phyloP scores from a whole-genome alignment of 1,140 invertebrate genomes.

The Eriocheir sinensis region DNA sequence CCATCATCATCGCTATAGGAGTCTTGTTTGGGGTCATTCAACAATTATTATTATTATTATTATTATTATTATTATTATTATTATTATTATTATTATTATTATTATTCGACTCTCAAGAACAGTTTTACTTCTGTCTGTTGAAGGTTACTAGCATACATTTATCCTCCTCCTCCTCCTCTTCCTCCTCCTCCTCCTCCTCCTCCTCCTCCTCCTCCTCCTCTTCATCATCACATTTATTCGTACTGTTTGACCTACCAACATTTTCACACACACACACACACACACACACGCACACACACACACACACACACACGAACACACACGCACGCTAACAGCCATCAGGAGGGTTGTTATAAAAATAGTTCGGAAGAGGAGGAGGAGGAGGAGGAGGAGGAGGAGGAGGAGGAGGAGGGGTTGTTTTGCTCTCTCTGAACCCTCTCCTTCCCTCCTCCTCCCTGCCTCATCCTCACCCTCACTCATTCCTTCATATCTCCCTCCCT shows the following conservation, averaged over 20 bases:
- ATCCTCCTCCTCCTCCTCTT: background rate
- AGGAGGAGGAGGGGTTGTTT: background rate
- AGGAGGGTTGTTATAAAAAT: no score
- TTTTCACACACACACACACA: no score
- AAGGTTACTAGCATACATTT: background rate
- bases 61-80: slow-evolving; percentile 27
- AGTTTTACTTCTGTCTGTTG: background rate
- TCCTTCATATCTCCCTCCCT: no score
- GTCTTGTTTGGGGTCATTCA: background rate
- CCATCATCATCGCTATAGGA: background rate
- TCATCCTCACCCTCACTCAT: no score
- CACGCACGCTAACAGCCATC: no score
- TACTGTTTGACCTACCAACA: no score
- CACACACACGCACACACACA: no score
- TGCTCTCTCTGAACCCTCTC: no score
- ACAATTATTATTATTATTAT: slow-evolving; percentile 2
- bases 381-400: background rate
- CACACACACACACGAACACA: no score
- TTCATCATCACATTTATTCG: background rate
- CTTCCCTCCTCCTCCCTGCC: no score
- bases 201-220: background rate
- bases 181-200: background rate
- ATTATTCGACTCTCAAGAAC: no score
- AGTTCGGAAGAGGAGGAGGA: background rate
- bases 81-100: background rate